Base-by-base conservation (phyloP, 2,797 vertebrate species). In the Prunella strophiata region DNA sequence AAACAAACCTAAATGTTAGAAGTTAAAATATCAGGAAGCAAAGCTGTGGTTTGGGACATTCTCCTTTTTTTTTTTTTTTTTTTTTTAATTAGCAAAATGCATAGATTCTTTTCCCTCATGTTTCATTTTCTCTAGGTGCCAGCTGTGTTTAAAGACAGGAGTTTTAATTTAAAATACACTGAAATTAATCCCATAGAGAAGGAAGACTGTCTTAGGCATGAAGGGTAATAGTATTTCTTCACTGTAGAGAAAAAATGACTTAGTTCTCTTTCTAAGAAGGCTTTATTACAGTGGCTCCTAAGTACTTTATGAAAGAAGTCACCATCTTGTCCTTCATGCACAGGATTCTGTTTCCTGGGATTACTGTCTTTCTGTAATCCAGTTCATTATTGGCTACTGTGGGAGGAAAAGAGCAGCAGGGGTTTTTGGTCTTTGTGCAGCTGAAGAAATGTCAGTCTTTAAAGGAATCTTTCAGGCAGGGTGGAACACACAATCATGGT, bases 121-220 rank as follows among this genome's bases (percentile, higher is more conserved):
- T 63, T 71, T 93, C 27, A 21, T 90, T 94, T 96, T 88, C 32
- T 78, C 22, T 84, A 57, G 29, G 66, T 93, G 68, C 47, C 67
- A 87, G 21, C 52, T 86, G 25, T 89, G 27, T 95, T 92, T 95
- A 83, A 93, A 91, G 48, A 43, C n/a, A 73, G 32, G 47, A 67
- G 23, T 91, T 95, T 81, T 89, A 89, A 94, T 90, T 67, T 96
- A 57, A 93, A 94, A 78, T 89, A 87, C 57, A 79, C 58, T 83
- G 76, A 92, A 95, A 95, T 96, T 84, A 95, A 96, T 93, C 62
- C 72, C 30, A 23, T 16, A 36, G 75, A 89, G 38, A 75, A 84
- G 55, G 57, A 85, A 87, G 17, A 77, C 9, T 71, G 67, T 88
- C 29, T 94, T 54, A 63, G 43, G 59, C 50, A 1, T 91, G 84